phyloP scores from a whole-genome alignment of 2,797 vertebrate species.

The Petrocephalus sullivani region DNA sequence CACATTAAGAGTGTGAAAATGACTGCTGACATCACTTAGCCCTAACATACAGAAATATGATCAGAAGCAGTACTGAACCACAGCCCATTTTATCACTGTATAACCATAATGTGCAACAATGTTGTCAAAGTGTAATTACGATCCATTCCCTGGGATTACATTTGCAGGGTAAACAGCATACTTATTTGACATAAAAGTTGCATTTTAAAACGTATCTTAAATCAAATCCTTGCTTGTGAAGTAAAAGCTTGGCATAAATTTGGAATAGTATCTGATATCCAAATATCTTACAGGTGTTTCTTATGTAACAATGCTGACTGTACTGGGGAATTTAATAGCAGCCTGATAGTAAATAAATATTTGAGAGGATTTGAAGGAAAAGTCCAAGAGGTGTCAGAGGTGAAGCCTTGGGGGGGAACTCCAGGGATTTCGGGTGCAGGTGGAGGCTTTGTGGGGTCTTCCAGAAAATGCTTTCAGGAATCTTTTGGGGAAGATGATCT shows the following conservation, averaged over 20 bases:
- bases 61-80: background rate
- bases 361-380: background rate
- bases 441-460: background rate
- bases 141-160: background rate
- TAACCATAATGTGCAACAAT: background rate
- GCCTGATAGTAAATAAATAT: background rate
- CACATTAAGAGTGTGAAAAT: background rate
- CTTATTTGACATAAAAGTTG: background rate
- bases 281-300: background rate
- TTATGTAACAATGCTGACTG: background rate
- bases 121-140: background rate
- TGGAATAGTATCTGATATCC: background rate
- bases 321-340: background rate
- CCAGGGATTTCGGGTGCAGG: background rate
- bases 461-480: background rate
- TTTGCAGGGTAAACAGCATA: background rate
- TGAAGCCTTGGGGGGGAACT: background rate
- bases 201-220: background rate
- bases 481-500: background rate
- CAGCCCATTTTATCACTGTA: background rate
- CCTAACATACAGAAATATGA: background rate
- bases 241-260: background rate
- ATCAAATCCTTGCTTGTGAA: background rate
- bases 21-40: background rate
- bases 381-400: background rate